Conservation (phyloP, 2,797 vertebrate genomes). For the Enoplosus armatus region DNA sequence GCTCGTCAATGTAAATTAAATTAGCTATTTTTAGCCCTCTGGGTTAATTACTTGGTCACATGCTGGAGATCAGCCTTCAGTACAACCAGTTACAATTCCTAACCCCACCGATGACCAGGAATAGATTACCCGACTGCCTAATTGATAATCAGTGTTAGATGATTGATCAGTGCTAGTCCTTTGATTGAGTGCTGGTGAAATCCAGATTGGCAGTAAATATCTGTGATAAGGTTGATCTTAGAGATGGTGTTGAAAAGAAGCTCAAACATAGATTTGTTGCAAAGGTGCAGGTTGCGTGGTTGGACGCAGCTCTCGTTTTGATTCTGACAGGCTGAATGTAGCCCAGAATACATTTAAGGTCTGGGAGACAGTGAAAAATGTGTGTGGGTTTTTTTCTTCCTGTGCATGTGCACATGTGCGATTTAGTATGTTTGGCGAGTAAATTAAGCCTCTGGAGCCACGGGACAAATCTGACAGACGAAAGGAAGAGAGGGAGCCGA, state of each 20-base stretch:
- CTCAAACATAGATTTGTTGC: constrained; percentile 11
- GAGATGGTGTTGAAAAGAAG: constrained; percentile 14
- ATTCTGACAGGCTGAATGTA: constrained; percentile 50
- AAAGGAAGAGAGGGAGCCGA: constrained; percentile 39
- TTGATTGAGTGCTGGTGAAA: constrained; percentile 48
- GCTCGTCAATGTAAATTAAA: constrained; percentile 67
- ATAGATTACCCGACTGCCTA: constrained; percentile 42
- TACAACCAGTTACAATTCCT: constrained; percentile 30
- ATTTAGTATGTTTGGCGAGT: constrained; percentile 74
- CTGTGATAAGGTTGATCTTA: constrained; percentile 4
- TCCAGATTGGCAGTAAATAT: constrained; percentile 23
- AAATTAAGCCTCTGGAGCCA: constrained; percentile 78
- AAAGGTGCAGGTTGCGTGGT: constrained; percentile 37
- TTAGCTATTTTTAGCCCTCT: constrained; percentile 58
- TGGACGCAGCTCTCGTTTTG: constrained; percentile 17
- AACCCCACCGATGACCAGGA: constrained; percentile 32
- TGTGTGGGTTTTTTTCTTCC: constrained; percentile 31
- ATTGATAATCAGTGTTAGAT: constrained; percentile 45
- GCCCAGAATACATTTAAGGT: constrained; percentile 50
- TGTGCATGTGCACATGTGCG: constrained; percentile 49
- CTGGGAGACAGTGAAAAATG: constrained; percentile 54
- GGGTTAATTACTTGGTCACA: constrained; percentile 61
- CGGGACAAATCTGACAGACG: constrained; percentile 74
- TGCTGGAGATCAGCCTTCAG: constrained; percentile 27
- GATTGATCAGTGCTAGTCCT: constrained; percentile 48